Percentiles rank a stretch among this genome's conserved stretches.
Conservation (phyloP, 2,888 invertebrate genomes). For the Xestia c-nigrum region DNA sequence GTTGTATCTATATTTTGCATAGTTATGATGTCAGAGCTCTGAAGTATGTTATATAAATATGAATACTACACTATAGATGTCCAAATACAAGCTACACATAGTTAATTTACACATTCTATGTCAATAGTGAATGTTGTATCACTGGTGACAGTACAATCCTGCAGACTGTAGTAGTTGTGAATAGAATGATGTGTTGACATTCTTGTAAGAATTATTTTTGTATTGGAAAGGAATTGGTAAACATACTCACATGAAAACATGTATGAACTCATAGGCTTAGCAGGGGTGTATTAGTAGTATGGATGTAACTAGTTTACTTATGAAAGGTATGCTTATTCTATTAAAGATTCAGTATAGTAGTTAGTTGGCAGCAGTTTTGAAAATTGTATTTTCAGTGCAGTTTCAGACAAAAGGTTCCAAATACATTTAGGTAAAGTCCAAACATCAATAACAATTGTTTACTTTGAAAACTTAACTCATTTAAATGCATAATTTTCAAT, state of each 20-base stretch:
- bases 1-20: slow-evolving; percentile 22
- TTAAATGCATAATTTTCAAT: background rate
- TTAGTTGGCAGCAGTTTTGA: background rate
- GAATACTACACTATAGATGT: slow-evolving; percentile 19
- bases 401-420: background rate
- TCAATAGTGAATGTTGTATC: slow-evolving; percentile 50
- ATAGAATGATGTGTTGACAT: slow-evolving; percentile 16
- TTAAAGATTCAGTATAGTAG: background rate
- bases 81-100: slow-evolving; percentile 24
- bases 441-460: background rate
- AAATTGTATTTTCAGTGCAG: background rate
- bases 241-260: background rate
- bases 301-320: background rate
- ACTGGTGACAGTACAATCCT: slow-evolving; percentile 21
- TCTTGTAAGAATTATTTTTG: slow-evolving; percentile 4
- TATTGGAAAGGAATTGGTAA: background rate
- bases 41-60: slow-evolving; percentile 45
- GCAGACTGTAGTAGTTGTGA: background rate
- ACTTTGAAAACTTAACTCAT: background rate
- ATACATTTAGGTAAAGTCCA: background rate
- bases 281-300: background rate
- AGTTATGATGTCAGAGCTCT: slow-evolving; percentile 55
- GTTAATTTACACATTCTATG: slow-evolving; percentile 39
- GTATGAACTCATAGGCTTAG: background rate
- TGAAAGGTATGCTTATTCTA: background rate